Evolutionary conservation across 1,140 invertebrate genomes (phyloP).

Genomic region (Trichoplusia ni): DNA sequence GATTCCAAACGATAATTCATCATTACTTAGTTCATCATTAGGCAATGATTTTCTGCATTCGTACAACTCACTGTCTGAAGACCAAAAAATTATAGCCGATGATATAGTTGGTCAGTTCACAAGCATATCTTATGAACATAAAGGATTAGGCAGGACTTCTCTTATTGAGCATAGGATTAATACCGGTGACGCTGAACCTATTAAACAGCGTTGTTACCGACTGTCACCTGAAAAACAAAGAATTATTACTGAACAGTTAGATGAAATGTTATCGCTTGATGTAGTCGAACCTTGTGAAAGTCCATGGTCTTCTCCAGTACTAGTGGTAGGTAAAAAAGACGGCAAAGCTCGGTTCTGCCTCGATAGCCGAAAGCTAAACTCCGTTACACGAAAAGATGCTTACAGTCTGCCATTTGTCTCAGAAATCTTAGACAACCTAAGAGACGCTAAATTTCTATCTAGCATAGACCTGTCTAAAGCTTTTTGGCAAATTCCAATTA

Average conservation of each 20-base stretch:
- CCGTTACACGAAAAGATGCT: constrained; percentile 56
- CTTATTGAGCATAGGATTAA: neutral
- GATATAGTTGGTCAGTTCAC: neutral
- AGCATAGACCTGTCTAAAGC: constrained; percentile 34
- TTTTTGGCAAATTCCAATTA: constrained; percentile 62
- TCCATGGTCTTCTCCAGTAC: constrained; percentile 48
- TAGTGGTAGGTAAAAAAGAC: constrained; percentile 47
- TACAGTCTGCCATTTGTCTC: constrained; percentile 45
- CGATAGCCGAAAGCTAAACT: constrained; percentile 62
- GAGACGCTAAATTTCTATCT: constrained; percentile 31
- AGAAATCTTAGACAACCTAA: constrained; percentile 45
- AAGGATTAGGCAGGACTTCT: neutral
- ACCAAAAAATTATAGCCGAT: neutral
- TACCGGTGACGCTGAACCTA: neutral
- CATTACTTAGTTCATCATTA: neutral
- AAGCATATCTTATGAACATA: neutral
- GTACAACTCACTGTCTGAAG: neutral
- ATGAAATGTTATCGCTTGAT: constrained; percentile 38
- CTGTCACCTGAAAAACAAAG: constrained; percentile 32
- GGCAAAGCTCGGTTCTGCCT: constrained; percentile 52
- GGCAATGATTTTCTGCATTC: neutral
- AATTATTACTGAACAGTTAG: constrained; percentile 30
- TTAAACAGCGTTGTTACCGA: neutral
- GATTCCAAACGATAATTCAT: no score
- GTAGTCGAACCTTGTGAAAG: constrained; percentile 41